Base-by-base conservation (phyloP, 2,888 invertebrate genomes). In the Glyphotaelius pellucidus region DNA sequence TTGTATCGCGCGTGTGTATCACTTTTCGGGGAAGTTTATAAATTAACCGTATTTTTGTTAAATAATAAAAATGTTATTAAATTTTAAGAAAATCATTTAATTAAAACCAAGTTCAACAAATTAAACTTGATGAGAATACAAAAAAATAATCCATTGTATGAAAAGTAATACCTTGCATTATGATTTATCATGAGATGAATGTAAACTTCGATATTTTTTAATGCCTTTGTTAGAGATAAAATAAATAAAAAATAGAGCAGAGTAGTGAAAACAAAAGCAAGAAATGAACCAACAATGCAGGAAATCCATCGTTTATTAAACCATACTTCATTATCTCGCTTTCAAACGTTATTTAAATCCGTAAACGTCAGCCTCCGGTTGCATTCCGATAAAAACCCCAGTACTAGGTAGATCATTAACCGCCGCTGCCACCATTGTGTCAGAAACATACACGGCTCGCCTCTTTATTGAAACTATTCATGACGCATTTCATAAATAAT, bases 401-500 rank as follows among this genome's bases (percentile, higher is more conserved):
- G 67, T 19, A 15, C 15, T 5, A 52, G 19, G n/a, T 67, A 67
- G 67, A 67, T 67, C n/a, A 25, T 67, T 67, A 67, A 67, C 67
- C 67, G 67, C 67, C 67, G 5, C 67, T 19, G 52, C 47, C 15
- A 47, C 47, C 25, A 67, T 25, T 67, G 67, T 67, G 67, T 67
- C 67, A 67, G 67, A 67, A 67, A 67, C 67, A 67, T 67, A 67
- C 67, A 25, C 25, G 67, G 67, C 67, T 67, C 67, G 25, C 67
- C 67, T 67, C 67, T 67, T 67, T 67, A 67, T 67, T 67, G 67
- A 67, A 67, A 67, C 67, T 67, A 67, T 67, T 67, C 67, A 67
- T 67, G 67, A 67, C 67, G 67, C 67, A 67, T 67, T 67, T 67
- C 67, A 67, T 67, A 67, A 35, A 85, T 42, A 85, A 85, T 86